Conservation (phyloP, 2,888 invertebrate species). For the Leucophenga maculata region DNA sequence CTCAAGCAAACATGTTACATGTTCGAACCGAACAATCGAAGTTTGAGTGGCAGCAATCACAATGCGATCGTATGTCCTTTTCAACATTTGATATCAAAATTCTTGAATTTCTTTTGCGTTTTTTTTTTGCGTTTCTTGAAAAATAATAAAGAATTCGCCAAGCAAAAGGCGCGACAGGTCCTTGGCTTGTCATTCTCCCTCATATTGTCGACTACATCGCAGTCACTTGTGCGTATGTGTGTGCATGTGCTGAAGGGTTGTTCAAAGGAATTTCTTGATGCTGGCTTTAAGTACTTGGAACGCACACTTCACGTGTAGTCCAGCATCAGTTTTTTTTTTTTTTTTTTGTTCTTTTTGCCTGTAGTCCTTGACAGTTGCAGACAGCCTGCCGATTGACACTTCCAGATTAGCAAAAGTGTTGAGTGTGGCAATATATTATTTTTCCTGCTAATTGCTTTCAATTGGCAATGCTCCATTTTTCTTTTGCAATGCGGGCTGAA, state of each 20-base stretch:
- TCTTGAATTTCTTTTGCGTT: slow-evolving; percentile 6
- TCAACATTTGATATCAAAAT: slow-evolving; percentile 21
- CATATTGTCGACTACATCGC: neutral
- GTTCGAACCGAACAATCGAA: slow-evolving; percentile 28
- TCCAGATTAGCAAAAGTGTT: slow-evolving; percentile 69
- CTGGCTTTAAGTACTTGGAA: slow-evolving; percentile 15
- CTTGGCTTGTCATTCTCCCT: neutral
- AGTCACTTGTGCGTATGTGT: neutral
- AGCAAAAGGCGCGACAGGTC: slow-evolving; percentile 16
- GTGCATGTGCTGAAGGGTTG: neutral
- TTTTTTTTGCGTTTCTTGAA: neutral
- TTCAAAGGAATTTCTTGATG: slow-evolving; percentile 9
- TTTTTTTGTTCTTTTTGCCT: neutral
- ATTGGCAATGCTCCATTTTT: slow-evolving; percentile 56
- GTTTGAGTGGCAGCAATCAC: neutral
- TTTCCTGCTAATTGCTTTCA: slow-evolving; percentile 66
- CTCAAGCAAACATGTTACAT: slow-evolving; percentile 60
- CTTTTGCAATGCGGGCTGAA: slow-evolving; percentile 1
- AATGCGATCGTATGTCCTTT: slow-evolving; percentile 20
- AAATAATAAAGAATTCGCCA: slow-evolving; percentile 4
- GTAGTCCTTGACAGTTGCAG: slow-evolving; percentile 46
- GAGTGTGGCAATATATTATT: slow-evolving; percentile 58
- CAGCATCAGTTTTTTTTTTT: neutral
- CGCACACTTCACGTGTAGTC: slow-evolving; percentile 14
- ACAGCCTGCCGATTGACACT: slow-evolving; percentile 63